Percentiles rank a stretch among this genome's conserved stretches.
Conservation (phyloP, 2,113 vertebrate genomes). For the Austrofundulus limnaeus region DNA sequence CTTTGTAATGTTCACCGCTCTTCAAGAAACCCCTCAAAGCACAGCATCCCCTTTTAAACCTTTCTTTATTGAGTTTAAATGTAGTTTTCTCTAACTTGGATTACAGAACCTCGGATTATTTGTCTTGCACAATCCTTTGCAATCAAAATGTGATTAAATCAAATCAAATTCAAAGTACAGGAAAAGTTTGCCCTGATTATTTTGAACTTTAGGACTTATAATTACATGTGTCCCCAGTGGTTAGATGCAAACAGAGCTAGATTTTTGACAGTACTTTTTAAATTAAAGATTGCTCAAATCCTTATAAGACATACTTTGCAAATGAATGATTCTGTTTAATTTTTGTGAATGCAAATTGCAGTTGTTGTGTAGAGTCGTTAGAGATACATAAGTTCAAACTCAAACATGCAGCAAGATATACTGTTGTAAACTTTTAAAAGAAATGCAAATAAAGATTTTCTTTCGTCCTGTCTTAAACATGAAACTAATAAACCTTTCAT, state of each 20-base stretch:
- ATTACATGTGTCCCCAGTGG: background rate
- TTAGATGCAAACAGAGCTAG: background rate
- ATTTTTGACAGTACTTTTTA: background rate
- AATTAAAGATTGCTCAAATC: background rate
- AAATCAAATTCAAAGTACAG: background rate
- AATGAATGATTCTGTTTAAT: too few relatives aligned
- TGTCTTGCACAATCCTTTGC: background rate
- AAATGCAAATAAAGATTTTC: too few relatives aligned
- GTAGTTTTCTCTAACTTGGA: background rate
- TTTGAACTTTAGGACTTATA: background rate
- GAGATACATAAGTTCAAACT: too few relatives aligned
- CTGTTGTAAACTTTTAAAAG: too few relatives aligned
- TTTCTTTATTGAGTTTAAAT: background rate
- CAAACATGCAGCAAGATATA: too few relatives aligned
- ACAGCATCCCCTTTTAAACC: background rate
- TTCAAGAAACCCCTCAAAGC: background rate
- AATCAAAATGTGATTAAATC: background rate
- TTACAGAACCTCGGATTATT: background rate
- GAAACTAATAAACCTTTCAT: too few relatives aligned
- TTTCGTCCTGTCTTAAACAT: too few relatives aligned
- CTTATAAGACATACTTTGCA: too few relatives aligned
- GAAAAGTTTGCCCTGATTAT: background rate
- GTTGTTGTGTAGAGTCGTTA: too few relatives aligned
- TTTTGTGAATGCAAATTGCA: too few relatives aligned
- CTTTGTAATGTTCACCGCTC: constrained; percentile 24